Conservation (phyloP, 2,113 vertebrate species). For the Lontra canadensis region DNA sequence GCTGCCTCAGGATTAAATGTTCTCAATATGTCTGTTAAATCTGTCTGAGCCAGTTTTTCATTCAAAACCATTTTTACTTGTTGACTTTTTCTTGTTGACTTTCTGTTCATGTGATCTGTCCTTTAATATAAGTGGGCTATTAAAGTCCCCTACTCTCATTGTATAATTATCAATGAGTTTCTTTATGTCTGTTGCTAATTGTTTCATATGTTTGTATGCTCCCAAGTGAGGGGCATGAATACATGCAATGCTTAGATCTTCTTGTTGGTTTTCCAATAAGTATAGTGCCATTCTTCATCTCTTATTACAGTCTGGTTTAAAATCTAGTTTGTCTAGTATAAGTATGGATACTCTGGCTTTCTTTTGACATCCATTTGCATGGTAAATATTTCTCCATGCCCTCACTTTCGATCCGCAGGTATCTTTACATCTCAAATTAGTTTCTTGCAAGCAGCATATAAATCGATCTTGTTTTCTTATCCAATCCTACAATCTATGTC, state of each 20-base stretch:
- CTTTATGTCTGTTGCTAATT: neutral
- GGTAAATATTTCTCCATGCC: neutral
- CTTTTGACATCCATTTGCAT: neutral
- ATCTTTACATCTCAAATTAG: neutral
- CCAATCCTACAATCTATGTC: neutral
- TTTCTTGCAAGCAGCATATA: neutral
- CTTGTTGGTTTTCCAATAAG: too few relatives aligned
- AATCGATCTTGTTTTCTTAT: neutral
- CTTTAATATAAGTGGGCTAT: neutral
- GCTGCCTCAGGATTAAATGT: neutral
- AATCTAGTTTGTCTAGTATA: neutral
- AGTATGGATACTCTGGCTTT: neutral
- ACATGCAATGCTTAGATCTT: neutral
- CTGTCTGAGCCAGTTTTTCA: neutral
- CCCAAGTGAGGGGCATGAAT: neutral
- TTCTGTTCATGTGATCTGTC: neutral
- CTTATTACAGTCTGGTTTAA: too few relatives aligned
- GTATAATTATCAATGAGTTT: neutral
- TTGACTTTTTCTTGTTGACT: neutral
- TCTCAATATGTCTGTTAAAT: neutral
- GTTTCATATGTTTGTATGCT: neutral
- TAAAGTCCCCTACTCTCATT: neutral
- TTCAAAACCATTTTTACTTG: neutral
- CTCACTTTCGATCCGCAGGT: neutral
- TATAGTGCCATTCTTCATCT: too few relatives aligned